phyloP scores from a whole-genome alignment of 2,888 invertebrate genomes.

The Adelphocoris suturalis region DNA sequence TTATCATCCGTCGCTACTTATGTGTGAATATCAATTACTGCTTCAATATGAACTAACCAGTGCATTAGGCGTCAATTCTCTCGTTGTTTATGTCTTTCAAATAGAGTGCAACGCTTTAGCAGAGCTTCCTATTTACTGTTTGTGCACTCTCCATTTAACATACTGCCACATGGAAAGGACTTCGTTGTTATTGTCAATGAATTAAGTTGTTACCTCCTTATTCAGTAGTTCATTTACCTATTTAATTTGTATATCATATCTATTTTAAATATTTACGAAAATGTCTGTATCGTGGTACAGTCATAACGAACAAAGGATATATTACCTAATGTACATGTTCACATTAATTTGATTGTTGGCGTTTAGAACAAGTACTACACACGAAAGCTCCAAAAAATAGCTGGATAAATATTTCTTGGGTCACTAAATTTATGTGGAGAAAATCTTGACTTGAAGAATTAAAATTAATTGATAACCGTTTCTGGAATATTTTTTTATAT shows the following conservation, averaged over 20 bases:
- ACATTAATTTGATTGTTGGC: background rate
- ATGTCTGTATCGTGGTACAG: slow-evolving; percentile 24
- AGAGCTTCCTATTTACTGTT: slow-evolving; percentile 74
- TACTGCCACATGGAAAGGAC: slow-evolving; percentile 65
- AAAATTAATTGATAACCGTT: slow-evolving; percentile 49
- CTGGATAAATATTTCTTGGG: slow-evolving; percentile 25
- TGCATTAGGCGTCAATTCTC: slow-evolving; percentile 74
- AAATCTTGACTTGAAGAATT: slow-evolving; percentile 28
- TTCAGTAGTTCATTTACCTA: slow-evolving; percentile 22
- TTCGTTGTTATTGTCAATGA: slow-evolving; percentile 56
- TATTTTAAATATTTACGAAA: slow-evolving; percentile 26
- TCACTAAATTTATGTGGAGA: slow-evolving; percentile 15
- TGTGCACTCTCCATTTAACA: slow-evolving; percentile 65
- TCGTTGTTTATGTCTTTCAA: slow-evolving; percentile 75
- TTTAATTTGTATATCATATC: background rate
- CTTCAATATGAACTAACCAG: slow-evolving; percentile 72
- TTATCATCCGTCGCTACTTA: slow-evolving; percentile 81
- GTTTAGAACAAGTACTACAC: background rate
- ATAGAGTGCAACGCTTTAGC: slow-evolving; percentile 75
- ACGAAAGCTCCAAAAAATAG: slow-evolving; percentile 31
- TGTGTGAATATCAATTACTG: slow-evolving; percentile 77
- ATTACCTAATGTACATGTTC: background rate
- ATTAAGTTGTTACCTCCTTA: slow-evolving; percentile 69
- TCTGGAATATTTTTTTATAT: slow-evolving; percentile 70
- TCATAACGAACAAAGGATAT: slow-evolving; percentile 12